Evolutionary conservation across 2,797 vertebrate species (phyloP), one percentile per base, ranked within the genome.

Genomic region (Bufotes viridis): DNA sequence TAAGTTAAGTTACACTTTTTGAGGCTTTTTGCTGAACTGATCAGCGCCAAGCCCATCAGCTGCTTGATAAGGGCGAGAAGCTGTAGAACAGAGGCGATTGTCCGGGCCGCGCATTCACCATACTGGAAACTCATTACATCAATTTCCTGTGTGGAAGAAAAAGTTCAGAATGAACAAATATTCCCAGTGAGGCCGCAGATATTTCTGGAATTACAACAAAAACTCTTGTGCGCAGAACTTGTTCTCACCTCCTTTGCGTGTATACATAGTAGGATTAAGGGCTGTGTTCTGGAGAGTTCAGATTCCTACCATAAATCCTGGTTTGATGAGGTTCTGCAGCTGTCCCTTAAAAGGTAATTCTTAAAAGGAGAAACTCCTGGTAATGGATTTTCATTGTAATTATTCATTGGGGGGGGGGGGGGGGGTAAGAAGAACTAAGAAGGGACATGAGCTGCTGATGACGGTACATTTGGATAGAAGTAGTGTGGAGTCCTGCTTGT

Each of bases 111-210:
- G 82, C 49, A 0, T 88, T 90, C 78, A 57, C 91, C 90, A 90
- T 90, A n/a, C 90, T 91, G 90, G 87, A 93, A 93, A 85, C 2
- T 72, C 67, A 34, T 92, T 92, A 79, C 34, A 91, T 90, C 92
- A 90, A 87, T 88, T 92, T 93, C 91, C 91, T 90, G 82, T 83
- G 86, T 88, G 84, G 87, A 76, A 85, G 90, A 90, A 88, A 81
- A 74, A 84, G 87, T 90, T 78, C 90, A 93, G 89, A 90, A 90
- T 72, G 81, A 92, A 89, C 85, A 92, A 90, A 92, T 92, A 92
- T 90, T 92, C 92, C 93, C 93, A 0, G 2, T 79, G 92, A 90
- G 92, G 90, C 84, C 90, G 0, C 86, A 92, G 91, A 91, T 91
- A 92, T 91, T 91, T 91, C 82, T 91, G 91, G 85, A 92, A 83